A percentile compares a stretch with the other conserved stretches of the same genome.
These are phyloP conservation scores for Xiphorhynchus erythropygius DNA, from an alignment of 2,797 vertebrate species.

Conservation along the genomic window DNA sequence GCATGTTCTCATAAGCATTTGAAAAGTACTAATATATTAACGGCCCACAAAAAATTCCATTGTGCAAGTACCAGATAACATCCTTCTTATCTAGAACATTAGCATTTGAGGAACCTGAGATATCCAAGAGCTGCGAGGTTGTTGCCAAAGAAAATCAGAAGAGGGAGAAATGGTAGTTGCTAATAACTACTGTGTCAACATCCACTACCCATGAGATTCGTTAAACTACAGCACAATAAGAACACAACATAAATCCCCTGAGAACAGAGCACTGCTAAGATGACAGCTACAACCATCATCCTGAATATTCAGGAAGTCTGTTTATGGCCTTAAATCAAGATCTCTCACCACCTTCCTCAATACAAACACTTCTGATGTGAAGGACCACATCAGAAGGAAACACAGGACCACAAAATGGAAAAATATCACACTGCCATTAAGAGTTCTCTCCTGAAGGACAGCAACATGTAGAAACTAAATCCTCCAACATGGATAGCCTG, in stretches of 20 bases:
- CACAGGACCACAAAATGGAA: background rate
- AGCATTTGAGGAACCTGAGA: background rate
- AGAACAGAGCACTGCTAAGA: background rate
- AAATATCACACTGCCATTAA: background rate
- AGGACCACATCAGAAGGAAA: background rate
- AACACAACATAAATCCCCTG: background rate
- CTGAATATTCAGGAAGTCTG: background rate
- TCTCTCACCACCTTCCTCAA: background rate
- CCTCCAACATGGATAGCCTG: background rate
- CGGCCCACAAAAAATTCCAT: background rate
- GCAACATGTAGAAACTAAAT: background rate
- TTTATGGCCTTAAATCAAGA: background rate
- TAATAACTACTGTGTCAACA: background rate
- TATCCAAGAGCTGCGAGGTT: background rate
- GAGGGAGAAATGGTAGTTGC: background rate
- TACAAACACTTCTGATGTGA: background rate
- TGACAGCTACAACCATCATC: background rate
- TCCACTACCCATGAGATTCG: background rate
- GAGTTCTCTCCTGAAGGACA: background rate
- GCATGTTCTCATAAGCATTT: background rate
- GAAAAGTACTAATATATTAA: slow-evolving; percentile 2
- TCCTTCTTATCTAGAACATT: background rate
- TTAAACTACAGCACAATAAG: background rate
- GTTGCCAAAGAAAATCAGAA: background rate
- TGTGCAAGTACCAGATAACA: background rate